Evolutionary conservation across 2,113 vertebrate genomes (phyloP), one percentile per base, ranked within the genome.

Genomic region (Cnemophilus loriae): DNA sequence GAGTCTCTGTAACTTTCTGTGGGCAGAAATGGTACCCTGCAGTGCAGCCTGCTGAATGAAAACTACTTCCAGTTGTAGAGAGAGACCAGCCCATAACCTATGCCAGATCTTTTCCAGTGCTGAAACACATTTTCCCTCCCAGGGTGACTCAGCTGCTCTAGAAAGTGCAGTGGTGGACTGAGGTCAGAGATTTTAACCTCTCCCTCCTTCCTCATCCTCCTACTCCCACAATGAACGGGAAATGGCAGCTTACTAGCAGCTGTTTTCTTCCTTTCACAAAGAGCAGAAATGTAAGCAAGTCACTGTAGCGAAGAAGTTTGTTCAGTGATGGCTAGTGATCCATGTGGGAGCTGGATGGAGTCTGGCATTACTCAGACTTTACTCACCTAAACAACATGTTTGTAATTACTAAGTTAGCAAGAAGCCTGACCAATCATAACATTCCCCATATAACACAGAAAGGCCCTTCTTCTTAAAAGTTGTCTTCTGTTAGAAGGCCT

Each of bases 141-240:
- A 91, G 37, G 13, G 35, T 89, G 93, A 94, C 80, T 95, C 94
- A 89, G 91, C 89, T 91, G 49, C 77, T 91, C 74, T 92, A 78
- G 33, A 42, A 91, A 94, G 37, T 7, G 33, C 53, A 78, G n/a
- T 70, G 41, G 39, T 64, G 44, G 77, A 95, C 53, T 17, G 28
- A 91, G 39, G 76, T 59, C 89, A 87, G 86, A 47, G 65, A 68
- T 78, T 81, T 78, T 44, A 89, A 77, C 28, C 28, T 92, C 73
- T 84, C 41, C 41, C 33, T 86, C 46, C 26, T 16, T 84, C 68
- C 37, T 86, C 53, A 59, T 84, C 69, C 61, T 75, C 76, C 47
- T 79, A n/a, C 65, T 92, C 84, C 35, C 47, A 84, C 47, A 78
- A 7, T 1, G 10, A 94, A 55, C 47, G 67, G 80, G 84, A 93